Evolutionary conservation across 1,140 invertebrate genomes (phyloP).

Genomic region (Zaprionus vittiger): DNA sequence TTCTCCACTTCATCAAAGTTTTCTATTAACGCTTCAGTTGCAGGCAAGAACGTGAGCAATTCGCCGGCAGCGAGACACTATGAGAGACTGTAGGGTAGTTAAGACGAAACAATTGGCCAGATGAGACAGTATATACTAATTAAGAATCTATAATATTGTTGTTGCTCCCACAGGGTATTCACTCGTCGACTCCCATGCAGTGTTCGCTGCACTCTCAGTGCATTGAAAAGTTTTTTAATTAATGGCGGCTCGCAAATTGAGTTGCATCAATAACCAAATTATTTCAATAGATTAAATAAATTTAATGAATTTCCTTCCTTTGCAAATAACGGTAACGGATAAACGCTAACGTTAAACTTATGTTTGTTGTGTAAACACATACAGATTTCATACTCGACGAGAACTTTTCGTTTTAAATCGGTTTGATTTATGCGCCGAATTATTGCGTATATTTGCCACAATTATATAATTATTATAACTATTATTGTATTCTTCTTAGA

Average conservation of each 20-base stretch:
- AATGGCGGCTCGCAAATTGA: conserved; percentile 29
- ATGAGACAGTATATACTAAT: no score
- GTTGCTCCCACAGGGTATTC: background rate
- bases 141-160: no score
- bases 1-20: conserved; percentile 42
- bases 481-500: background rate
- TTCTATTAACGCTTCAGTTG: conserved; percentile 61
- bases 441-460: background rate
- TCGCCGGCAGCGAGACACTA: conserved; percentile 12
- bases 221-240: conserved; percentile 47
- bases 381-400: conserved; percentile 10
- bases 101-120: background rate
- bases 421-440: conserved; percentile 46
- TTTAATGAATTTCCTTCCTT: conserved; percentile 47
- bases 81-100: background rate
- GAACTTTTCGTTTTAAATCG: conserved; percentile 49
- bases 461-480: background rate
- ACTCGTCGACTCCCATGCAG: background rate
- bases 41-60: conserved; percentile 18
- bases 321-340: conserved; percentile 24
- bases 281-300: conserved; percentile 48
- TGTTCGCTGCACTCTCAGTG: background rate
- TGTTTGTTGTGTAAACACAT: background rate
- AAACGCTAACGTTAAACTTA: conserved; percentile 5
- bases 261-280: conserved; percentile 52